These are phyloP conservation scores for Muntiacus muntjak DNA, from an alignment of 2,113 vertebrate species.

Conservation along the genomic window DNA sequence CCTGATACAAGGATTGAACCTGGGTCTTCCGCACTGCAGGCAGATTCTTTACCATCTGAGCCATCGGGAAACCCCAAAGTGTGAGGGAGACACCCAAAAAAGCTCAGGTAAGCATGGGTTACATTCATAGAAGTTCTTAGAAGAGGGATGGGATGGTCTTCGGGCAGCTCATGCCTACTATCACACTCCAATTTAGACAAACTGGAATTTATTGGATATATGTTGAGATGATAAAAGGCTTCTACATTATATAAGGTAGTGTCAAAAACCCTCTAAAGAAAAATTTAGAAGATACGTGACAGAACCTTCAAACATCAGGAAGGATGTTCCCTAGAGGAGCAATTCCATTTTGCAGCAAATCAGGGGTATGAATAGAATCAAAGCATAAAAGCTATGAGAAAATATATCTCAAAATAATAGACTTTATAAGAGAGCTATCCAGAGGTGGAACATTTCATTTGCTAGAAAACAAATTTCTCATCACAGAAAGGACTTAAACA, in stretches of 20 bases:
- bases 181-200: background rate
- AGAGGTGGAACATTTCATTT: background rate
- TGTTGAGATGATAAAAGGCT: background rate
- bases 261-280: background rate
- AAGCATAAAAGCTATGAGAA: background rate
- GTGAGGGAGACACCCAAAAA: background rate
- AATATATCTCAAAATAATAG: background rate
- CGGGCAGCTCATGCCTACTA: background rate
- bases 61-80: background rate
- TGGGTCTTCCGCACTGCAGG: rapidly evolving
- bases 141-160: background rate
- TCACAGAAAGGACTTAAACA: background rate
- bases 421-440: background rate
- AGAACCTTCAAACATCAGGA: background rate
- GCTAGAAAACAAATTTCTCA: background rate
- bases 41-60: background rate
- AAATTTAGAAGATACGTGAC: background rate
- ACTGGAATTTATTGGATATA: background rate
- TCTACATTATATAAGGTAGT: background rate
- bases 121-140: background rate
- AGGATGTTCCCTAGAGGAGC: background rate
- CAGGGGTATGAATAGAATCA: background rate
- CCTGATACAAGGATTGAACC: background rate
- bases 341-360: background rate
- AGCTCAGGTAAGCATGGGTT: background rate